Evolutionary conservation across 2,888 invertebrate species (phyloP).

Genomic region (Netelia fuscicornis): DNA sequence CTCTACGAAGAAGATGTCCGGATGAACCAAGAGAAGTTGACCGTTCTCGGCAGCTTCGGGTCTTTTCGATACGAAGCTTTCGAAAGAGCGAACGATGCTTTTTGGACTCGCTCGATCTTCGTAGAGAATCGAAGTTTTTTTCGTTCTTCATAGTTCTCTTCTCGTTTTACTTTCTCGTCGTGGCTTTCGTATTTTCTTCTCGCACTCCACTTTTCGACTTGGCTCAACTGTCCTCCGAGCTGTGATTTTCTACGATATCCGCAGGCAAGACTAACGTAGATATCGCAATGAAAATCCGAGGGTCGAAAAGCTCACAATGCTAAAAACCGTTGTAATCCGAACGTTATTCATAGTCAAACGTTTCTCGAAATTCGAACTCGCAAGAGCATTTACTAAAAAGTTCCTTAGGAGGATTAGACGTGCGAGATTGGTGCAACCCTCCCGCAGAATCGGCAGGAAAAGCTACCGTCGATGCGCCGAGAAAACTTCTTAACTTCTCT

Average conservation of each 20-base stretch:
- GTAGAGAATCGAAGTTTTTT: constrained; percentile 2
- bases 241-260: neutral
- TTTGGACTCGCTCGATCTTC: neutral
- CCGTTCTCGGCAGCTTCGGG: neutral
- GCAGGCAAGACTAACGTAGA: neutral
- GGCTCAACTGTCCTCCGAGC: neutral
- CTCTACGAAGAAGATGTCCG: constrained; percentile 2
- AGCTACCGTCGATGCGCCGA: constrained; percentile 40
- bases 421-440: constrained; percentile 70
- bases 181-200: neutral
- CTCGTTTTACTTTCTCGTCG: neutral
- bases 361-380: constrained; percentile 32
- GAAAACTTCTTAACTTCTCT: constrained; percentile 61
- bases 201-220: neutral
- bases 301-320: constrained; percentile 34
- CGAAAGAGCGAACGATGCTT: constrained; percentile 1
- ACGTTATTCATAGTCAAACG: constrained; percentile 77
- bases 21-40: constrained; percentile 4
- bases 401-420: constrained; percentile 79
- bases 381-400: constrained; percentile 74
- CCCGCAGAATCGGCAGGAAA: constrained; percentile 60
- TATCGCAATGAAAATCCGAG: constrained; percentile 24
- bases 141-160: constrained; percentile 14
- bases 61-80: neutral
- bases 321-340: constrained; percentile 73